A percentile compares a stretch with the other conserved stretches of the same genome.
These are phyloP conservation scores for Sinodicranocentrus sp. DNA, from an alignment of 2,888 invertebrate genomes.

Conservation along the genomic window DNA sequence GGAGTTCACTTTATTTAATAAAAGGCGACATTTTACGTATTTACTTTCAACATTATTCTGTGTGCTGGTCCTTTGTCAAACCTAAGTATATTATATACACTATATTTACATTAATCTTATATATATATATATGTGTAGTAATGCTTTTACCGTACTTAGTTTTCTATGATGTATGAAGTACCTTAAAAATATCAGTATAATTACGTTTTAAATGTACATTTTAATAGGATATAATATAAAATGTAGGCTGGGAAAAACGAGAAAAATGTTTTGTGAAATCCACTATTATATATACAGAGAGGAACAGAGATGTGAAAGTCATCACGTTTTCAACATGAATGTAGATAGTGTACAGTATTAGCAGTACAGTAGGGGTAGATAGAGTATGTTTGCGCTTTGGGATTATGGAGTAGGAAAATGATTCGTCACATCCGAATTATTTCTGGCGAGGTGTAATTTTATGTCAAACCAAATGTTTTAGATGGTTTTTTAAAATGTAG, in stretches of 20 bases:
- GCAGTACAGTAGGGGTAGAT: not conserved
- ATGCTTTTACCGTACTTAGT: constrained; percentile 10
- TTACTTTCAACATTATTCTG: constrained; percentile 70
- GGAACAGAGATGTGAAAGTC: constrained; percentile 30
- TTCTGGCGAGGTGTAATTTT: constrained; percentile 15
- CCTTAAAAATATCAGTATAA: too few relatives aligned
- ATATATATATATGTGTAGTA: not conserved
- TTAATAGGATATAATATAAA: too few relatives aligned
- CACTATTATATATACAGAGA: too few relatives aligned
- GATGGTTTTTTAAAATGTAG: not conserved
- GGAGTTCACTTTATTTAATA: constrained; percentile 32
- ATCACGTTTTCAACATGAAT: constrained; percentile 3
- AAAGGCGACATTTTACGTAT: constrained; percentile 40
- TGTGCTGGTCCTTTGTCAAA: constrained; percentile 73
- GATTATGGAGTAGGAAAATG: constrained; percentile 11
- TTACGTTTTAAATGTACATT: too few relatives aligned
- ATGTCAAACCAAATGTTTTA: not conserved
- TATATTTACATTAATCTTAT: constrained; percentile 7
- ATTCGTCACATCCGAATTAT: constrained; percentile 42
- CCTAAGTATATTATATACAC: constrained; percentile 66
- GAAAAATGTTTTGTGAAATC: too few relatives aligned
- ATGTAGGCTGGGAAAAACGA: constrained; percentile 32
- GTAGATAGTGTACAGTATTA: too few relatives aligned
- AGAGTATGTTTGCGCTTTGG: not conserved
- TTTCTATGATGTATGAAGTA: not conserved